A percentile compares a stretch with the other conserved stretches of the same genome.
Conservation (phyloP, 2,888 invertebrate species). For the Xestia c-nigrum region DNA sequence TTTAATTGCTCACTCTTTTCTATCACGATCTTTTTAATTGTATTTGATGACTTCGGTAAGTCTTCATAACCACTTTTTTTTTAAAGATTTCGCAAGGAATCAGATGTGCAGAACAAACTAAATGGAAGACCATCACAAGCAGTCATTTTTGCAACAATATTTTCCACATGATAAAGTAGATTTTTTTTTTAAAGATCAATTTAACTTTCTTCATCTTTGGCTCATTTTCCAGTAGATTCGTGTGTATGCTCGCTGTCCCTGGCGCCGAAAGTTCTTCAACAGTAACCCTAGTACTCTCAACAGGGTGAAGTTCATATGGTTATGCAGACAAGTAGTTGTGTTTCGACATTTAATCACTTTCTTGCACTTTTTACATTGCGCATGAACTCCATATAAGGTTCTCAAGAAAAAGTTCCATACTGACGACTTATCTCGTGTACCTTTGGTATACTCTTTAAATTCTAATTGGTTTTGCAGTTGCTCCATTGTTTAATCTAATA, state of each 20-base stretch:
- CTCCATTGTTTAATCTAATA: slow-evolving; percentile 14
- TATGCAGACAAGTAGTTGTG: slow-evolving; percentile 13
- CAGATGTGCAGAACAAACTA: slow-evolving; percentile 17
- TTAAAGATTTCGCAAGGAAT: slow-evolving; percentile 6
- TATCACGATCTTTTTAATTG: too few species aligned
- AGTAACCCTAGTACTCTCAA: slow-evolving; percentile 9
- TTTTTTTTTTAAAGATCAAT: slow-evolving; percentile 16
- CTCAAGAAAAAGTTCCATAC: slow-evolving; percentile 13
- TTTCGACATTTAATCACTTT: slow-evolving; percentile 8
- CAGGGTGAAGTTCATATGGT: slow-evolving; percentile 15
- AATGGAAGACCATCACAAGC: slow-evolving; percentile 13
- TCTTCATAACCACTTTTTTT: not conserved
- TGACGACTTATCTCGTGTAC: slow-evolving; percentile 15
- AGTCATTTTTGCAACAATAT: slow-evolving; percentile 3
- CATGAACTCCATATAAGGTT: slow-evolving; percentile 12
- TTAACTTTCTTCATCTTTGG: slow-evolving; percentile 23
- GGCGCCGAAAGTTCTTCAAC: slow-evolving; percentile 3
- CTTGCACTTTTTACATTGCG: slow-evolving; percentile 6
- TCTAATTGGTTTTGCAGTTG: slow-evolving; percentile 9
- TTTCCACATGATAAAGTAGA: not conserved
- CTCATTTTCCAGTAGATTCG: slow-evolving; percentile 20
- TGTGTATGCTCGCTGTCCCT: slow-evolving; percentile 10
- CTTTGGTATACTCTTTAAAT: slow-evolving; percentile 20
- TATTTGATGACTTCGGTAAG: too few species aligned
- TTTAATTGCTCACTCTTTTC: too few species aligned